Percentiles rank a stretch among this genome's conserved stretches.
Conservation (phyloP, 2,113 vertebrate genomes). For the Microtus oregoni region DNA sequence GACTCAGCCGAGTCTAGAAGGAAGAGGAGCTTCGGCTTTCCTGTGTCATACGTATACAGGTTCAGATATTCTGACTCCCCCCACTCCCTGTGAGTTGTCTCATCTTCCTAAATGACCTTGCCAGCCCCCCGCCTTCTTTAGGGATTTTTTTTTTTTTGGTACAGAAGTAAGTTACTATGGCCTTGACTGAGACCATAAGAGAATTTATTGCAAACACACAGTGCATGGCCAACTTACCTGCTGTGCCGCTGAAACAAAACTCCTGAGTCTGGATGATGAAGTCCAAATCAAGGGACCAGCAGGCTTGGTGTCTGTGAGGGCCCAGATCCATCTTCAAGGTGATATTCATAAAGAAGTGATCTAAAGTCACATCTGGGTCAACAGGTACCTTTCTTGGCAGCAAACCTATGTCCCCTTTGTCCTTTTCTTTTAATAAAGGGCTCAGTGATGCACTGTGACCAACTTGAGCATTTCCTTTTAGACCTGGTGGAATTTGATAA, state of each 20-base stretch:
- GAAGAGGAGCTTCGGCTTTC: too few relatives aligned
- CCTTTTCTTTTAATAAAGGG: slow-evolving; percentile 50
- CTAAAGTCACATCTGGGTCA: background rate
- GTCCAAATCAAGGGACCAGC: background rate
- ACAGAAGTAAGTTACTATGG: too few relatives aligned
- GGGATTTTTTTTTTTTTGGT: too few relatives aligned
- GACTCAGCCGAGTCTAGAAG: too few relatives aligned
- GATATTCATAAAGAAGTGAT: background rate
- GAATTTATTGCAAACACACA: too few relatives aligned
- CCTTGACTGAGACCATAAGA: too few relatives aligned
- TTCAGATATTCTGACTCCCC: too few relatives aligned
- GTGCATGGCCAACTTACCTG: background rate
- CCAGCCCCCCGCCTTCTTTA: too few relatives aligned
- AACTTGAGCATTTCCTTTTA: slow-evolving; percentile 18
- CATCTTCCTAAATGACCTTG: too few relatives aligned
- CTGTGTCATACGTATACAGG: too few relatives aligned
- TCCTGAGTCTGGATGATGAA: background rate
- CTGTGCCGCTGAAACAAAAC: background rate
- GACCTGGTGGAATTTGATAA: slow-evolving; percentile 21
- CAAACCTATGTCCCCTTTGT: background rate
- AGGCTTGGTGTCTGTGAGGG: background rate
- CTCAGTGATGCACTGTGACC: slow-evolving; percentile 27
- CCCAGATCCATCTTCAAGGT: background rate
- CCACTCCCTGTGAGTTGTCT: too few relatives aligned
- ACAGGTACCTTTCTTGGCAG: slow-evolving; percentile 7